These are phyloP conservation scores for Microcebus griseorufus DNA, from an alignment of 2,113 vertebrate species.

Conservation along the genomic window DNA sequence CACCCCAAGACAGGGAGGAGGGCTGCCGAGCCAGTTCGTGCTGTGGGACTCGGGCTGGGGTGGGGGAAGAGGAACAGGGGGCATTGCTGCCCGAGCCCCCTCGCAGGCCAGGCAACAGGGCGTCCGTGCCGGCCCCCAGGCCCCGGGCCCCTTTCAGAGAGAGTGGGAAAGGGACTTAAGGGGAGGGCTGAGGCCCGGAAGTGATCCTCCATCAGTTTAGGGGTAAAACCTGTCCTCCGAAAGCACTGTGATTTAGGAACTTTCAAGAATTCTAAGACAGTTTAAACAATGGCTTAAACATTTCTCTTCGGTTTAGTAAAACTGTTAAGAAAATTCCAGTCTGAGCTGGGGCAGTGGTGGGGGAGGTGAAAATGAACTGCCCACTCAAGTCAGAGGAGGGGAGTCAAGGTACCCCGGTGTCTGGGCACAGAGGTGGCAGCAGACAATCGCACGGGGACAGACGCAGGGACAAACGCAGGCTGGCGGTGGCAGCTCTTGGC, in stretches of 20 bases:
- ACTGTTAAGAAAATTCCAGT: background rate
- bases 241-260: background rate
- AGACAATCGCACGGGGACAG: background rate
- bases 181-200: background rate
- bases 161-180: background rate
- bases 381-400: background rate
- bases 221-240: background rate
- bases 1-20: background rate
- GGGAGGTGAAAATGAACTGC: background rate
- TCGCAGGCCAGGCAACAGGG: background rate
- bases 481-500: no score
- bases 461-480: background rate
- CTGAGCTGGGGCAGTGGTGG: background rate
- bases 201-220: background rate
- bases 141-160: background rate
- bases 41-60: rapidly evolving
- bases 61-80: no score
- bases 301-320: background rate
- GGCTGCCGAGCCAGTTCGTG: rapidly evolving
- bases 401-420: background rate
- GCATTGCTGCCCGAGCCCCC: background rate
- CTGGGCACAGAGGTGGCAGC: background rate
- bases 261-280: background rate
- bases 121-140: no score
- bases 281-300: background rate